Percentiles rank a stretch among this genome's conserved stretches.
These are phyloP conservation scores for Thereva nobilitata DNA, from an alignment of 2,888 invertebrate species.

Conservation along the genomic window DNA sequence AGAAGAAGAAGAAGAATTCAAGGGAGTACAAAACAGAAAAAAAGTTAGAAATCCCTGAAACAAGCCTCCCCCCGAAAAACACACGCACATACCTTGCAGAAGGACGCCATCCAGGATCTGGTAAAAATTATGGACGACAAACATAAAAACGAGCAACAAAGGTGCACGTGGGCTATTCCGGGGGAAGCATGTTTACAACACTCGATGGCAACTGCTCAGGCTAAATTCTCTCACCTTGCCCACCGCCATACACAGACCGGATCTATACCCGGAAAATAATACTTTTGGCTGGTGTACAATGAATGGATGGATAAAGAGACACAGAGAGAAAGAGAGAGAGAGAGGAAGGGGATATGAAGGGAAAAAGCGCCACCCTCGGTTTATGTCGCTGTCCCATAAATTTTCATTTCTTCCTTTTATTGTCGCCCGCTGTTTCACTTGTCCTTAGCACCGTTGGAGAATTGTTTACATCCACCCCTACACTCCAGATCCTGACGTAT, in stretches of 20 bases:
- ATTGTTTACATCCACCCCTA: conserved; percentile 10
- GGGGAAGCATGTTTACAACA: conserved; percentile 24
- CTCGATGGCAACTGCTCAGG: conserved; percentile 18
- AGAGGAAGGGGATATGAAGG: too few relatives aligned
- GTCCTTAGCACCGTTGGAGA: conserved; percentile 25
- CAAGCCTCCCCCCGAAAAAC: not conserved
- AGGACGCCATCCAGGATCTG: not conserved
- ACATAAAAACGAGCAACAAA: conserved; percentile 30
- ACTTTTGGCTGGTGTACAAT: too few relatives aligned
- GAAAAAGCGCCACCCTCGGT: conserved; percentile 1
- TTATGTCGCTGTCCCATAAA: conserved; percentile 32
- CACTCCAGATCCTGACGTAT: not conserved
- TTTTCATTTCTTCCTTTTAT: conserved; percentile 35
- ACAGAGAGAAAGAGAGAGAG: too few relatives aligned
- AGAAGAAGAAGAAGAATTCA: not conserved
- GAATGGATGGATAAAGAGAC: too few relatives aligned
- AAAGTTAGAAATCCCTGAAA: conserved; percentile 19
- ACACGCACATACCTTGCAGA: too few relatives aligned
- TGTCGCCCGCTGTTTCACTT: conserved; percentile 28
- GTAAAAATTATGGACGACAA: conserved; percentile 29
- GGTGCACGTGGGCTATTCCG: conserved; percentile 14
- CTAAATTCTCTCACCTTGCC: conserved; percentile 24
- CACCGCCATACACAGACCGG: too few relatives aligned
- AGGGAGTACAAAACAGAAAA: not conserved
- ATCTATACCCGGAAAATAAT: too few relatives aligned